Conservation (phyloP, 2,888 invertebrate genomes). For the Harpalus rufipes region DNA sequence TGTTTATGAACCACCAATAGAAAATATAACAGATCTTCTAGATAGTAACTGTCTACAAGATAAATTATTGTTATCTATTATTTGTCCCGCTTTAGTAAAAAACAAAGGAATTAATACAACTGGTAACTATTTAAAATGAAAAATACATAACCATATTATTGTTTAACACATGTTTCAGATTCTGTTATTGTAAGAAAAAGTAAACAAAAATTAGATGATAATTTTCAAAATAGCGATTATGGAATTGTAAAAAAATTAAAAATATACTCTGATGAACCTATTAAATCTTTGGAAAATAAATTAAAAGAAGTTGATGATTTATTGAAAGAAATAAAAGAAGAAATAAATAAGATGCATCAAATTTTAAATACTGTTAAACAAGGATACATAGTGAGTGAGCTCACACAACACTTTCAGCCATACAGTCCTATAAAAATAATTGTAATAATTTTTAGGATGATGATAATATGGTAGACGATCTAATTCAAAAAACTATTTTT, state of each 20-base stretch:
- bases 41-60: conserved; percentile 13
- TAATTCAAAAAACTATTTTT: conserved; percentile 77
- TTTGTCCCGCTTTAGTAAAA: conserved; percentile 20
- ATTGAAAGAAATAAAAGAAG: conserved; percentile 26
- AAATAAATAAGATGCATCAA: conserved; percentile 31
- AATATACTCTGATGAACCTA: conserved; percentile 25
- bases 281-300: conserved; percentile 8
- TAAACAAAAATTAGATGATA: not conserved
- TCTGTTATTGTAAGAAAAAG: not conserved
- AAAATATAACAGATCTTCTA: conserved; percentile 41
- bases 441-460: conserved; percentile 71
- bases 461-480: conserved; percentile 71
- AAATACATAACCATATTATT: conserved; percentile 1
- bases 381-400: conserved; percentile 60
- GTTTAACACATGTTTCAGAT: conserved; percentile 1
- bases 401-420: too few species aligned
- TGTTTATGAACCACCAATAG: conserved; percentile 21
- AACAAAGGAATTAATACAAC: conserved; percentile 22
- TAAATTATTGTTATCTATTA: conserved; percentile 27
- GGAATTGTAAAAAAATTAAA: conserved; percentile 18
- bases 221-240: not conserved
- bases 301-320: conserved; percentile 37
- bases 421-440: not conserved
- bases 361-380: conserved; percentile 22
- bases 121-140: conserved; percentile 7